Conservation (phyloP, 92 coral and sea anemone genomes). For the Palythoa grandis region DNA sequence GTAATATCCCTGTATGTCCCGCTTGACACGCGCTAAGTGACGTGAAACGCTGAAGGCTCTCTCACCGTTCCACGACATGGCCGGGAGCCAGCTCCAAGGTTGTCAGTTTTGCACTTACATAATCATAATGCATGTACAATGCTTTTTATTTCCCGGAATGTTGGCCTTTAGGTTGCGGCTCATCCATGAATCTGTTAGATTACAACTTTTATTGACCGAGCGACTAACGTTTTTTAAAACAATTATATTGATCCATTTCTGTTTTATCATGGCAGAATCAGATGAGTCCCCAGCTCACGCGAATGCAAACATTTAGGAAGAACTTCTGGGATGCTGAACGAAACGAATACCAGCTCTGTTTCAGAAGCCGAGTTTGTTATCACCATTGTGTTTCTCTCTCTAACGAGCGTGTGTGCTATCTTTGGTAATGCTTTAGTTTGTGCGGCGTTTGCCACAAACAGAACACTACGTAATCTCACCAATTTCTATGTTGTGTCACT, state of each 20-base stretch:
- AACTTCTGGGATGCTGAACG: constrained; percentile 19
- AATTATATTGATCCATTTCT: not conserved
- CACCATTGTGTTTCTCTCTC: constrained; percentile 62
- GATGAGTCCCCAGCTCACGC: constrained; percentile 26
- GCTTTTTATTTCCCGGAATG: not conserved
- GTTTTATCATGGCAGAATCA: constrained; percentile 20
- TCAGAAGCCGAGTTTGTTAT: constrained; percentile 46
- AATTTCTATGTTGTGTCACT: constrained; percentile 87
- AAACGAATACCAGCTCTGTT: not conserved
- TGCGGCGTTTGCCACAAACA: constrained; percentile 86
- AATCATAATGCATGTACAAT: not conserved
- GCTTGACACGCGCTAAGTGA: constrained; percentile 38
- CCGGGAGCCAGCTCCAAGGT: constrained; percentile 7
- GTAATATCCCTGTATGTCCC: not conserved
- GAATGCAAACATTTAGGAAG: not conserved
- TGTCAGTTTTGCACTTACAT: not conserved
- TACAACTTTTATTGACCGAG: constrained; percentile 6
- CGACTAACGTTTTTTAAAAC: not conserved
- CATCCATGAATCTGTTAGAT: not conserved
- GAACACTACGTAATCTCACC: constrained; percentile 73
- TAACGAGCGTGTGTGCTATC: constrained; percentile 73
- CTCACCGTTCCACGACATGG: not conserved
- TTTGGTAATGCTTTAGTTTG: constrained; percentile 86
- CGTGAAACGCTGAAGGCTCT: constrained; percentile 14
- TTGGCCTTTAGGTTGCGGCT: not conserved